A percentile compares a stretch with the other conserved stretches of the same genome.
phyloP scores from a whole-genome alignment of 53 echinoderm and acorn worm species.

The Holothuria scabra region DNA sequence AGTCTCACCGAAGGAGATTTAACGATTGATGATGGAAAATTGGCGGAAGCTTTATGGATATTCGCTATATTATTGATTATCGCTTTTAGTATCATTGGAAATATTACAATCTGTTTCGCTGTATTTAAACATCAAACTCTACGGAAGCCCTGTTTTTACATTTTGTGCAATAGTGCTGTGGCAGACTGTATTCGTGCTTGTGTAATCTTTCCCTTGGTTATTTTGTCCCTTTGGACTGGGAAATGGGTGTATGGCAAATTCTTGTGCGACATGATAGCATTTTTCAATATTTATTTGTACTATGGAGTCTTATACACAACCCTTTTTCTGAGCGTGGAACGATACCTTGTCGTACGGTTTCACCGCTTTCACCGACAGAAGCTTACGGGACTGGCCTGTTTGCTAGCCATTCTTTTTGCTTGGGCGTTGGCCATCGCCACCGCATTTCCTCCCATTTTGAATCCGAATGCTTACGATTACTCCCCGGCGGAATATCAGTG shows the following conservation, averaged over 20 bases:
- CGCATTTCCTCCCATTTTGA: slow-evolving; percentile 96
- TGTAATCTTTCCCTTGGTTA: slow-evolving; percentile 84
- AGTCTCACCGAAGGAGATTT: not conserved
- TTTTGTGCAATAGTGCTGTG: slow-evolving; percentile 92
- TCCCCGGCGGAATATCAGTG: slow-evolving; percentile 83
- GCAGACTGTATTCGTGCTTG: slow-evolving; percentile 86
- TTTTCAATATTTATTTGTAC: slow-evolving; percentile 92
- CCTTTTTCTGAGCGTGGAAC: slow-evolving; percentile 85
- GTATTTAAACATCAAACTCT: slow-evolving; percentile 77
- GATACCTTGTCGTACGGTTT: slow-evolving; percentile 88
- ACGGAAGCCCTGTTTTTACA: slow-evolving; percentile 88
- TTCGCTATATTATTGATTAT: slow-evolving; percentile 80
- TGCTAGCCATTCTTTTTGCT: slow-evolving; percentile 74
- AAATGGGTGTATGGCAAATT: slow-evolving; percentile 86
- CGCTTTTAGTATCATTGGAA: slow-evolving; percentile 80
- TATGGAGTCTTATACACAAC: slow-evolving; percentile 89
- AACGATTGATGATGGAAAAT: not conserved
- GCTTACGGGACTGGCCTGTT: slow-evolving; percentile 79
- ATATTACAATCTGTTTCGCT: slow-evolving; percentile 76
- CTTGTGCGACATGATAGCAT: slow-evolving; percentile 90
- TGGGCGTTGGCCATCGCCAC: slow-evolving; percentile 96
- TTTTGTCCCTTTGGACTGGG: slow-evolving; percentile 76
- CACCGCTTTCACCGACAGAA: slow-evolving; percentile 96
- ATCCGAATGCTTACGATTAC: slow-evolving; percentile 80
- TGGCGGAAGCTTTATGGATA: slow-evolving; percentile 70